Evolutionary conservation across 2,797 vertebrate genomes (phyloP), one percentile per base, ranked within the genome.

Genomic region (Rhinoraja longicauda): DNA sequence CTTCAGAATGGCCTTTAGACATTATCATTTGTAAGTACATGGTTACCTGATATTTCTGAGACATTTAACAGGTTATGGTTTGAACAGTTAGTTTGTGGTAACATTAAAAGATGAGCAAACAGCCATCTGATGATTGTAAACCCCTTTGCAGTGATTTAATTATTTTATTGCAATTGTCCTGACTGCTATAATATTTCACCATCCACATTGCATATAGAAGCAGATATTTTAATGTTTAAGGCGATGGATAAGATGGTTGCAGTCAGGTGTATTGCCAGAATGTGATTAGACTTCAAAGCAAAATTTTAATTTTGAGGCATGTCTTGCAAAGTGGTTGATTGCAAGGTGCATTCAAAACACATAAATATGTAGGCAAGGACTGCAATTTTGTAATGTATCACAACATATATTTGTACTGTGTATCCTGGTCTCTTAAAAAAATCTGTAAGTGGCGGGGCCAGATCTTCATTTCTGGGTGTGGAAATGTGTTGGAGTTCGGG

Each of bases 1-100:
- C 93, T 94, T 94, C 53, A 96, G 96, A 95, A 98, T 99, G 98
- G 97, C 97, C 94, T 98, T 97, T 96, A 96, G 97, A 96, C 96
- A 95, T 95, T 97, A 96, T 96, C 97, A 97, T 96, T 97, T 97
- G 98, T 99, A 97, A 99, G 98, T 99, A 98, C 95, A 88, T 15
- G 32, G 17, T 67, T 88, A 67, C n/a, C 84, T 62, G 59, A 88
- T 67, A 57, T 93, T 94, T 94, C 73, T 94, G 36, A 93, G 94
- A 94, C 95, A 95, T 95, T 94, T 94, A 94, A 95, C 95, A 94
- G 94, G 94, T 95, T 94, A 64, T 79, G 94, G 93, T 94, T 94
- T 94, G 94, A 93, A 94, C 94, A 94, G 94, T 94, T 94, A 94
- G 94, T 93, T 94, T 94, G 45, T 93, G 53, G 29, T 93, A 53